Evolutionary conservation across 1,140 invertebrate genomes (phyloP).

Genomic region (Cydia pomonella): DNA sequence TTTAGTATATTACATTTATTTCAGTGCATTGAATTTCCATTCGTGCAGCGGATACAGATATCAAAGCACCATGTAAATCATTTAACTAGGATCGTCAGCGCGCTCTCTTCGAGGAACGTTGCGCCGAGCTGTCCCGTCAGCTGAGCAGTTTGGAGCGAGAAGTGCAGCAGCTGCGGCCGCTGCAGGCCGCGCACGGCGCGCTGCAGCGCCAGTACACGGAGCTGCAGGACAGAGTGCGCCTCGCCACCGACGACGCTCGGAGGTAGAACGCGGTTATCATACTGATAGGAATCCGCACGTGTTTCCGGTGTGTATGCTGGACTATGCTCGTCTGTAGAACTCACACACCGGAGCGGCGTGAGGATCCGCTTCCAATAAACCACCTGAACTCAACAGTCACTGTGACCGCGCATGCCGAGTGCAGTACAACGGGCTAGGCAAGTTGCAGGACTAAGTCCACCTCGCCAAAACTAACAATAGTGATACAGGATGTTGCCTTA

Average conservation of each 20-base stretch:
- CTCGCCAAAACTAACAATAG: too few species aligned
- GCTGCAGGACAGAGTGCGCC: constrained; percentile 56
- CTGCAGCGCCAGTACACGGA: constrained; percentile 63
- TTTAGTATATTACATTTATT: too few species aligned
- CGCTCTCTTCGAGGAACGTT: constrained; percentile 60
- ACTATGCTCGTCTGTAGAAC: too few species aligned
- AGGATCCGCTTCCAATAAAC: too few species aligned
- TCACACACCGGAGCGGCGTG: too few species aligned
- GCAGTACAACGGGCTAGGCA: too few species aligned
- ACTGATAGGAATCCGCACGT: too few species aligned
- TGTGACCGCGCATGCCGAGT: too few species aligned
- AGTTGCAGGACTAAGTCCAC: too few species aligned
- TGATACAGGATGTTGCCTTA: too few species aligned
- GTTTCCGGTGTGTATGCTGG: too few species aligned
- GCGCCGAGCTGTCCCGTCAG: constrained; percentile 52
- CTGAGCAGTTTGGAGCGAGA: constrained; percentile 55
- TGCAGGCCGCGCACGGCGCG: constrained; percentile 49
- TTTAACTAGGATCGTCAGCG: constrained; percentile 61
- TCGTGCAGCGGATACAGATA: background rate
- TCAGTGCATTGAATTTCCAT: background rate
- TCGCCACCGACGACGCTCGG: constrained; percentile 57
- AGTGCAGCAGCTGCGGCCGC: constrained; percentile 56
- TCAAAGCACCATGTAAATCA: background rate
- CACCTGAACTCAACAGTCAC: too few species aligned
- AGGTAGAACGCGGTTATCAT: constrained; percentile 43